Evolutionary conservation across 2,888 invertebrate species (phyloP).

Genomic region (Minunthozetes semirufus): DNA sequence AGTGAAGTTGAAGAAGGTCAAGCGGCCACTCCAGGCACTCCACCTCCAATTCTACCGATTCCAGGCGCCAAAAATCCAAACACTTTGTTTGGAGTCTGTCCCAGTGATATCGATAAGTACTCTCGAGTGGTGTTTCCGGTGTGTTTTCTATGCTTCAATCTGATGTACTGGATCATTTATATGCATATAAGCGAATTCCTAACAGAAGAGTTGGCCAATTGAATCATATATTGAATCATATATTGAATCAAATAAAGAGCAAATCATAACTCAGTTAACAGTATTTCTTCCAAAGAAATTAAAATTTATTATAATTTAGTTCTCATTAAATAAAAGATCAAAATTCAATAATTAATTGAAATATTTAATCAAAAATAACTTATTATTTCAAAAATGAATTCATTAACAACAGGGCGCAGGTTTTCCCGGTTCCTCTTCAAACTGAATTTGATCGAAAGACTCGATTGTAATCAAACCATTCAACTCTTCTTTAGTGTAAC

Average conservation of each 20-base stretch:
- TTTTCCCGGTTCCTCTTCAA: not conserved
- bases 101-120: constrained; percentile 98
- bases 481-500: constrained; percentile 3
- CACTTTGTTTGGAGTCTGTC: constrained; percentile 70
- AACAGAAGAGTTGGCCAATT: constrained; percentile 47
- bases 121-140: constrained; percentile 96
- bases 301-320: too few relatives aligned
- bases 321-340: too few relatives aligned
- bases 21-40: constrained; percentile 29
- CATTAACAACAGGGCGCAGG: constrained; percentile 15
- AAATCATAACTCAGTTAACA: too few relatives aligned
- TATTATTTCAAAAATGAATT: too few relatives aligned
- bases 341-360: too few relatives aligned
- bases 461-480: not conserved
- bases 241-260: not conserved
- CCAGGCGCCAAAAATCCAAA: constrained; percentile 29
- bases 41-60: constrained; percentile 22
- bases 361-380: too few relatives aligned
- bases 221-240: not conserved
- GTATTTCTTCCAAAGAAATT: too few relatives aligned
- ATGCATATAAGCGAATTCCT: constrained; percentile 76
- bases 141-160: constrained; percentile 96
- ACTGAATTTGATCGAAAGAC: not conserved
- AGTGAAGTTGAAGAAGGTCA: not conserved
- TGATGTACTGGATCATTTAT: constrained; percentile 97